phyloP scores from a whole-genome alignment of 2,113 vertebrate genomes.

The Bubalus kerabau region DNA sequence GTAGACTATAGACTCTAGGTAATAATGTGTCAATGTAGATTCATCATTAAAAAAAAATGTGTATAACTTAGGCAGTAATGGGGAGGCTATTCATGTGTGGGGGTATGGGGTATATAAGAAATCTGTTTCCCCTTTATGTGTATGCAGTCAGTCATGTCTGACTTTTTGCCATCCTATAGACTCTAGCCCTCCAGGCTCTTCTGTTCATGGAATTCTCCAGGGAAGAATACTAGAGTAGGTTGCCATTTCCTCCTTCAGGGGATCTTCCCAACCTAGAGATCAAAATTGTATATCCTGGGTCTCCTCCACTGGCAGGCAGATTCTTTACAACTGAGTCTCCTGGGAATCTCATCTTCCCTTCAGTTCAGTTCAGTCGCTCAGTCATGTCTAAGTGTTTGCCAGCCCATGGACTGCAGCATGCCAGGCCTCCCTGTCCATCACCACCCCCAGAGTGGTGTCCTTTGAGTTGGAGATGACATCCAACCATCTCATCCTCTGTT shows the following conservation, averaged over 20 bases:
- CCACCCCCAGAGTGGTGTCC: too few species aligned
- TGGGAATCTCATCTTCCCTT: not conserved
- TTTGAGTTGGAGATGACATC: too few species aligned
- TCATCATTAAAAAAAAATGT: not conserved
- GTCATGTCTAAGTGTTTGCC: too few species aligned
- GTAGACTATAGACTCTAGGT: not conserved
- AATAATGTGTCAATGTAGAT: not conserved
- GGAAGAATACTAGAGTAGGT: not conserved
- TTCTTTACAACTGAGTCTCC: not conserved
- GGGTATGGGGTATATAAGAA: not conserved
- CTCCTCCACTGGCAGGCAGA: not conserved
- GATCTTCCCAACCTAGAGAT: not conserved
- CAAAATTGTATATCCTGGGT: not conserved
- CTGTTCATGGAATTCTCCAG: not conserved
- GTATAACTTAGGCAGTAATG: not conserved
- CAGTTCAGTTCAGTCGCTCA: too few species aligned
- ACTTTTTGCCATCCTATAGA: not conserved
- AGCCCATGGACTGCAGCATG: too few species aligned
- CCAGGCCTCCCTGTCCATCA: too few species aligned
- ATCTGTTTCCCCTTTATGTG: not conserved
- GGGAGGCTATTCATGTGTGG: not conserved
- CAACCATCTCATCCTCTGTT: too few species aligned
- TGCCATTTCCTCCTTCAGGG: not conserved
- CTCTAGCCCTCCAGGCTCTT: not conserved
- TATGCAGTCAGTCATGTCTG: not conserved